phyloP scores from a whole-genome alignment of 2,888 invertebrate species.

The Operophtera brumata region DNA sequence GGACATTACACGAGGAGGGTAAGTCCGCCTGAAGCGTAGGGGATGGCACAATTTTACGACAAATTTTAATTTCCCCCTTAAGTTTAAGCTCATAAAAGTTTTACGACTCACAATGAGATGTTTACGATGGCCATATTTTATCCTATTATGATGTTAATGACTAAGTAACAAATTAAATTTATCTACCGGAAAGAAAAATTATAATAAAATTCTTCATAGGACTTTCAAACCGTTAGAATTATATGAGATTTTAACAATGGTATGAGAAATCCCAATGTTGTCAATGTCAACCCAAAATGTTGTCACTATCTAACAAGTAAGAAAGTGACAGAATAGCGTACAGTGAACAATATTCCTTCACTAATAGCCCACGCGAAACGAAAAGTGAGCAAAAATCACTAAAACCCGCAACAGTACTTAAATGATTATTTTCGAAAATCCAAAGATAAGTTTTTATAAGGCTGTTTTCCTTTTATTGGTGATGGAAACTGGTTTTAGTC shows the following conservation, averaged over 20 bases:
- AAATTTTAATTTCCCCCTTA: constrained; percentile 56
- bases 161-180: constrained; percentile 42
- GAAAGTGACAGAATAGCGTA: no score
- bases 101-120: constrained; percentile 55
- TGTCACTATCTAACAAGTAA: no score
- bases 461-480: no score
- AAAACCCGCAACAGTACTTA: no score
- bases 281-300: no score
- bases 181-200: constrained; percentile 35
- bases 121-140: constrained; percentile 65
- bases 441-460: no score
- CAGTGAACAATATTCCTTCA: no score
- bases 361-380: no score
- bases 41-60: constrained; percentile 54
- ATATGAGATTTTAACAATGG: constrained; percentile 4
- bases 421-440: no score
- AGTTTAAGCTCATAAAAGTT: constrained; percentile 59
- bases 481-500: no score
- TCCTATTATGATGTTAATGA: constrained; percentile 54
- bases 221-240: constrained; percentile 14
- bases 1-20: constrained; percentile 1
- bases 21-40: constrained; percentile 1
- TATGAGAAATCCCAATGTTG: no score
- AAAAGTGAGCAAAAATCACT: no score
- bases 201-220: background rate